These are phyloP conservation scores for Bolinopsis microptera DNA, from an alignment of 37 sponge, comb jelly and placozoan species.

Conservation along the genomic window DNA sequence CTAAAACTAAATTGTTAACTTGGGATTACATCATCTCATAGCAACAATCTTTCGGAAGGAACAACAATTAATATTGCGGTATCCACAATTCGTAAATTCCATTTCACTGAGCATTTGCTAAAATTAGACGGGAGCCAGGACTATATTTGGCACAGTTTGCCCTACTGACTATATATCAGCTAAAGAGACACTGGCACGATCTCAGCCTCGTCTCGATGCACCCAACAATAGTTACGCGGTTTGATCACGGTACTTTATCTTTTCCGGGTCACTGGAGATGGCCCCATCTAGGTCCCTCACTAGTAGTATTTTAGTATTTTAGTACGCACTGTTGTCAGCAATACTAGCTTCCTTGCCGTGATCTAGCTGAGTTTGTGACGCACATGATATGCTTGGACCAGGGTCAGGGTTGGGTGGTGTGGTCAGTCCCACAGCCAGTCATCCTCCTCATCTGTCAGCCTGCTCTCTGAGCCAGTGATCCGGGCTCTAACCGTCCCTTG, in stretches of 20 bases:
- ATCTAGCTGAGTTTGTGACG: background rate
- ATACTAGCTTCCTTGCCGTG: background rate
- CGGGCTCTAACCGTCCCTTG: no score
- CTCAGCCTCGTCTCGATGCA: no score
- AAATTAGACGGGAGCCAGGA: background rate
- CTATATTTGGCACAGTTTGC: background rate
- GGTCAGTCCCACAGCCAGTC: background rate
- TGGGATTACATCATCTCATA: no score
- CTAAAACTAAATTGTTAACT: no score
- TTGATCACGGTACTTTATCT: background rate
- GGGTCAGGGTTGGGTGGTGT: background rate
- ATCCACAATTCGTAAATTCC: background rate
- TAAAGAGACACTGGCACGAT: background rate
- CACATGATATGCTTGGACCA: background rate
- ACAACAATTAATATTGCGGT: background rate
- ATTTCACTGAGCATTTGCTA: background rate
- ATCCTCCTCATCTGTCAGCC: background rate
- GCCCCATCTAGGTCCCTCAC: background rate
- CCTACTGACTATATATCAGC: background rate
- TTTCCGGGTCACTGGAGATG: background rate
- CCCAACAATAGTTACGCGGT: background rate
- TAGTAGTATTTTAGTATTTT: background rate
- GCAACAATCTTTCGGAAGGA: background rate
- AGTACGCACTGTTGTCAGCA: background rate
- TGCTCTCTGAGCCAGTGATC: background rate